Evolutionary conservation across 1,140 invertebrate genomes (phyloP), one percentile per base, ranked within the genome.

Genomic region (Caenorhabditis tropicalis): DNA sequence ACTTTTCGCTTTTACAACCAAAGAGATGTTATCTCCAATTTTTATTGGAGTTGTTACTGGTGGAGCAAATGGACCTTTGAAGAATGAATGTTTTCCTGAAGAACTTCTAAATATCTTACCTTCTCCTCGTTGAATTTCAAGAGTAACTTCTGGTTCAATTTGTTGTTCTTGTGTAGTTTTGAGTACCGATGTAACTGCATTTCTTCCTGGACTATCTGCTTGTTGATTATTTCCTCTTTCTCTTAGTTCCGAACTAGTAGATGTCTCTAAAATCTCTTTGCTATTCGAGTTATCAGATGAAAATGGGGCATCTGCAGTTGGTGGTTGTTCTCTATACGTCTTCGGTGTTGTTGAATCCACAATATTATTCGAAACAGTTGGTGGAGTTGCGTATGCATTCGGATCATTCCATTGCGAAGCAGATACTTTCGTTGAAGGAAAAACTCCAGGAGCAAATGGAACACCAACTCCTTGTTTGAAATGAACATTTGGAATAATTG

Each of bases 21-120:
- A 65, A 2, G 87, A 87, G 24, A 89, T 89, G 16, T 82, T 74
- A 19, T 90, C 89, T 39, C 89, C 89, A 56, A 89, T 90, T 84
- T 88, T 87, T 24, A 90, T 84, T 4, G 88, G 83, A 46, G 88
- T 82, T 19, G 85, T 79, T 12, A 89, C 84, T 19, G 88, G 53
- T 9, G 83, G 51, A n/a, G 58, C 74, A 24, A 79, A 79, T 12
- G 88, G 88, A 24, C 87, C 58, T n/a, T n/a, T 65, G 33, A 33
- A 65, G 36, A 51, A 19, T 51, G 15, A 10, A 19, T 19, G n/a
- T 19, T 6, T 51, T 51, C 15, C 15, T 51, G 15, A 12, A 19
- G 48, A 51, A 51, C 6, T 51, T 19, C 10, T 19, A 10, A 51
- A n/a, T 19, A 19, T 51, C 5, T 51, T 19, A 56, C 84, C 86